Percentiles rank a stretch among this genome's conserved stretches.
phyloP scores from a whole-genome alignment of 1,140 invertebrate species.

The Nebria ingens region DNA sequence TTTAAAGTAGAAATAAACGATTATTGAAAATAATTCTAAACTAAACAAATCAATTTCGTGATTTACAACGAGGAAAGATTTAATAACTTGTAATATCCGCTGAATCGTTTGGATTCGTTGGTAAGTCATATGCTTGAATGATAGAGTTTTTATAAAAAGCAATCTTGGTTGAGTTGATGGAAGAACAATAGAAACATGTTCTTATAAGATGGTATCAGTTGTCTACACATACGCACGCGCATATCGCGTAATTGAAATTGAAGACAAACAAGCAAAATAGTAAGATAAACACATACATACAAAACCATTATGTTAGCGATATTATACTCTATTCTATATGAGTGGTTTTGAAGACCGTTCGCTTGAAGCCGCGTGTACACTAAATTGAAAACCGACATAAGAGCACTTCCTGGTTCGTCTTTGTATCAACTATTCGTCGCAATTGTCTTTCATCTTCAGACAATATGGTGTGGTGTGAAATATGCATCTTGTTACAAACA shows the following conservation, averaged over 20 bases:
- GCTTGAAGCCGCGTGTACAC: background rate
- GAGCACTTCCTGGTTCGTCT: background rate
- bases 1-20: no score
- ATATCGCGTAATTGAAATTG: slow-evolving; percentile 3
- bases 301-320: background rate
- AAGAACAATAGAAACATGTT: no score
- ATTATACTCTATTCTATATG: background rate
- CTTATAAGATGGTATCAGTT: no score
- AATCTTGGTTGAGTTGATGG: no score
- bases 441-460: background rate
- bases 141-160: no score
- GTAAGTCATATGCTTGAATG: no score
- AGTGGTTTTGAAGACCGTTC: background rate
- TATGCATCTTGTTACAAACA: no score
- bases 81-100: no score
- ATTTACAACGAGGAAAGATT: no score
- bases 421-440: background rate
- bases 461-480: background rate
- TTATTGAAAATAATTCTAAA: no score
- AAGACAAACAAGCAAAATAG: slow-evolving; percentile 7
- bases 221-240: background rate
- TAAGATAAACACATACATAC: slow-evolving; percentile 9
- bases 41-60: no score
- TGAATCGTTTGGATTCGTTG: no score
- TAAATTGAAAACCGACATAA: slow-evolving; percentile 6